phyloP scores from a whole-genome alignment of 2,888 invertebrate species.

The Strigamia crassipes region DNA sequence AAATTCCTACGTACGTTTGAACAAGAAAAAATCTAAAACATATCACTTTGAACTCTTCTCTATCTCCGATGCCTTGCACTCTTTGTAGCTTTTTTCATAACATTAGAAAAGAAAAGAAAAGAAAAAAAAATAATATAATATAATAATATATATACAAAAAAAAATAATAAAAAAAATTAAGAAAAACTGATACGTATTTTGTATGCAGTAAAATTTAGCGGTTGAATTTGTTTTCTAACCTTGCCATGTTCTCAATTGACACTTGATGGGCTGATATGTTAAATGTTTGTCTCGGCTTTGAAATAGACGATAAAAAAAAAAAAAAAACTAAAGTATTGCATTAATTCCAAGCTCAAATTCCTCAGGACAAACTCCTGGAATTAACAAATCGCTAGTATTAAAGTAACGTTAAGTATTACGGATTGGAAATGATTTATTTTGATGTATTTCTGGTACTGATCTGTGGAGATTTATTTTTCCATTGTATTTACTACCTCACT shows the following conservation, averaged over 20 bases:
- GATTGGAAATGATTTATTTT: neutral
- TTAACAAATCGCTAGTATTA: neutral
- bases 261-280: neutral
- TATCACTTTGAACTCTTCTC: constrained; percentile 33
- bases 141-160: neutral
- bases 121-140: too few species aligned
- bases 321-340: constrained; percentile 7
- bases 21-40: constrained; percentile 19
- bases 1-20: neutral
- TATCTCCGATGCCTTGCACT: constrained; percentile 42
- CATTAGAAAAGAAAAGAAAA: neutral
- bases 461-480: constrained; percentile 17
- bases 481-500: constrained; percentile 38
- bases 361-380: constrained; percentile 35
- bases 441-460: neutral
- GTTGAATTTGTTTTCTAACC: neutral
- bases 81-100: constrained; percentile 37
- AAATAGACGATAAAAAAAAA: neutral
- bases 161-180: neutral
- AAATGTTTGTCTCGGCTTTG: neutral
- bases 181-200: constrained; percentile 34
- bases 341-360: constrained; percentile 31
- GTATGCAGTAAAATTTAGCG: constrained; percentile 28
- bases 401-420: neutral
- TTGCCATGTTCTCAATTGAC: neutral